Evolutionary conservation across 2,888 invertebrate genomes (phyloP).

Genomic region (Lochmaea capreae): DNA sequence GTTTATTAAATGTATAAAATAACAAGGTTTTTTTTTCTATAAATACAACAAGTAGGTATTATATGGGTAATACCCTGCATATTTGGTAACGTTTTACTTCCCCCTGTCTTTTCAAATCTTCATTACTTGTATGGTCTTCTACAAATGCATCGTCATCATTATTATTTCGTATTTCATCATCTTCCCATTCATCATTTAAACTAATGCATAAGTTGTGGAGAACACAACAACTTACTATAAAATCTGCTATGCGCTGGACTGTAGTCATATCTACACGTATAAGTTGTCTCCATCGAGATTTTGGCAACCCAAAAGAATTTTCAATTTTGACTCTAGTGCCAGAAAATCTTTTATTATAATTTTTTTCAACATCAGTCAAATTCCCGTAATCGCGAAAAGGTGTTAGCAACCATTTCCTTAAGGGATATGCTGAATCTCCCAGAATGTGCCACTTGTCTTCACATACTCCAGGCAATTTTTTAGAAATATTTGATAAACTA

Average conservation of each 20-base stretch:
- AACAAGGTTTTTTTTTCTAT: not conserved
- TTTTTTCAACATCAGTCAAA: conserved; percentile 48
- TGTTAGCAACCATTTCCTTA: conserved; percentile 49
- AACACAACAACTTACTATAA: conserved; percentile 16
- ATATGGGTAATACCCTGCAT: not conserved
- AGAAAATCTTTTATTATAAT: conserved; percentile 52
- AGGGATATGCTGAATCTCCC: conserved; percentile 54
- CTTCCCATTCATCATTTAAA: conserved; percentile 42
- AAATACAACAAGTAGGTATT: too few species aligned
- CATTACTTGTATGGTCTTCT: conserved; percentile 10
- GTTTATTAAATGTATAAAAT: not conserved
- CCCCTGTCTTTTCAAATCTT: conserved; percentile 14
- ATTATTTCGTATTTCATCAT: not conserved
- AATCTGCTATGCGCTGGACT: conserved; percentile 9
- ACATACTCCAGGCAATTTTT: conserved; percentile 31
- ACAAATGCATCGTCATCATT: too few species aligned
- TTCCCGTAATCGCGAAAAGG: conserved; percentile 54
- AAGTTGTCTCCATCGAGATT: conserved; percentile 48
- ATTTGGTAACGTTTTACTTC: conserved; percentile 26
- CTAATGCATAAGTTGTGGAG: conserved; percentile 45
- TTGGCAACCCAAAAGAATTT: conserved; percentile 56
- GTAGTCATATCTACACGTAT: conserved; percentile 6
- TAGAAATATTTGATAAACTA: conserved; percentile 46
- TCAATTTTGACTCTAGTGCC: conserved; percentile 54
- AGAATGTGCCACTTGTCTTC: conserved; percentile 49